These are phyloP conservation scores for Clarias pachynema DNA, from an alignment of 2,797 vertebrate genomes.

Conservation along the genomic window DNA sequence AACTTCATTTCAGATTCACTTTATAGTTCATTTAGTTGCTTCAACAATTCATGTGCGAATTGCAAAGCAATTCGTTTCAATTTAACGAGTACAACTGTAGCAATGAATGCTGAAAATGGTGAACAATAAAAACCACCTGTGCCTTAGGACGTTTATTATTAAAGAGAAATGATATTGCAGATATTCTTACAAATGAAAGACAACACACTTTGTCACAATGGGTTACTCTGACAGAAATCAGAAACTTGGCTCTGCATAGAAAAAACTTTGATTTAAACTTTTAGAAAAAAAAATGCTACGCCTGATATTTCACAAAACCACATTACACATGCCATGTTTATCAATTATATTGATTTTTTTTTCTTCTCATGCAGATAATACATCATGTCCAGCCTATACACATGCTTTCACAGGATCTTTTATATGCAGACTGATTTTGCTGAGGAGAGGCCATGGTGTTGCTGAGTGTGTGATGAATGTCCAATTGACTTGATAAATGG, in stretches of 20 bases:
- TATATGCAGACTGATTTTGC: constrained; percentile 28
- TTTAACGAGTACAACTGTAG: constrained; percentile 20
- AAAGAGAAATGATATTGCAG: constrained; percentile 15
- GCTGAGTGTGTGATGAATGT: constrained; percentile 70
- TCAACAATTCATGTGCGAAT: constrained; percentile 12
- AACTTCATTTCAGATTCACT: constrained; percentile 7
- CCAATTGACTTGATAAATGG: constrained; percentile 80
- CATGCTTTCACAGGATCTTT: constrained; percentile 10
- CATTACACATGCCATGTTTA: constrained; percentile 21
- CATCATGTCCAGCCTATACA: constrained; percentile 19
- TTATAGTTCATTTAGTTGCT: constrained; percentile 13
- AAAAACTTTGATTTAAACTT: constrained; percentile 13
- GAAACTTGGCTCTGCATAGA: neutral
- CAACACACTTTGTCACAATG: constrained; percentile 7
- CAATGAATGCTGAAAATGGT: neutral
- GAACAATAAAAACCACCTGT: constrained; percentile 24
- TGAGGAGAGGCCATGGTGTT: constrained; percentile 11
- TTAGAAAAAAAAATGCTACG: neutral
- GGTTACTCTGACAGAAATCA: neutral
- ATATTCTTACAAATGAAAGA: constrained; percentile 15
- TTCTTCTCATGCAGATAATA: constrained; percentile 29
- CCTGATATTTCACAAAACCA: constrained; percentile 10
- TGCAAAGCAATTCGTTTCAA: constrained; percentile 4
- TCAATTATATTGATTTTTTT: constrained; percentile 32
- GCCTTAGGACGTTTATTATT: constrained; percentile 16